Evolutionary conservation across 2,113 vertebrate genomes (phyloP).

Genomic region (Tachysurus fulvidraco): DNA sequence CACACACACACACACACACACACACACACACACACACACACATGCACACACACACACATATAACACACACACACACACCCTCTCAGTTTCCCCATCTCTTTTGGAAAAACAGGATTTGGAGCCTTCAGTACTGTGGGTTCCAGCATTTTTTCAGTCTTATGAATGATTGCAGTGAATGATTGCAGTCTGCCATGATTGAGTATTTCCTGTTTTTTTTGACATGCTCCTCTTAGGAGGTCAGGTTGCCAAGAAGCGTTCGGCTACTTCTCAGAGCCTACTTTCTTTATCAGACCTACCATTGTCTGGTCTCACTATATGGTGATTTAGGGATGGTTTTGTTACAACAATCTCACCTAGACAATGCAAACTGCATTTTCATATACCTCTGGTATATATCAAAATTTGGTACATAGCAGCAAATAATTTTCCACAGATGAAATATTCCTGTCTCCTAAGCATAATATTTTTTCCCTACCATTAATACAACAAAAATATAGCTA

Average conservation of each 20-base stretch:
- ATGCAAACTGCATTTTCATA: not conserved
- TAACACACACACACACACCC: not conserved
- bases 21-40: no score
- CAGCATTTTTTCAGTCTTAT: conserved; percentile 19
- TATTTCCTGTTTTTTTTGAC: conserved; percentile 39
- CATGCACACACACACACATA: no score
- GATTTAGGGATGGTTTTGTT: not conserved
- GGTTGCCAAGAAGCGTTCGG: not conserved
- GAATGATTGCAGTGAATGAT: conserved; percentile 26
- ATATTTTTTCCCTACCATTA: conserved; percentile 3
- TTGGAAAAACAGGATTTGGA: conserved; percentile 8
- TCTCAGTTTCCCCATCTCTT: not conserved
- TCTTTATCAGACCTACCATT: not conserved
- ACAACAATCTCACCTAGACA: not conserved
- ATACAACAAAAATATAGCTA: not conserved
- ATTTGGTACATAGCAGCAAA: not conserved
- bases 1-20: not conserved
- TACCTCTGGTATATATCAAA: not conserved
- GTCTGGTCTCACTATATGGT: not conserved
- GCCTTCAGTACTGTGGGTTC: not conserved
- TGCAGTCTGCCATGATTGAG: conserved; percentile 24
- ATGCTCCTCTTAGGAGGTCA: conserved; percentile 11
- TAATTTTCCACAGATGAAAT: not conserved
- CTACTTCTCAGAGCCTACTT: conserved; percentile 5
- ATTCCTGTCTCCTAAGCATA: not conserved